These are phyloP conservation scores for Enteromius thamalakanensis DNA, from an alignment of 2,797 vertebrate genomes.

Conservation along the genomic window DNA sequence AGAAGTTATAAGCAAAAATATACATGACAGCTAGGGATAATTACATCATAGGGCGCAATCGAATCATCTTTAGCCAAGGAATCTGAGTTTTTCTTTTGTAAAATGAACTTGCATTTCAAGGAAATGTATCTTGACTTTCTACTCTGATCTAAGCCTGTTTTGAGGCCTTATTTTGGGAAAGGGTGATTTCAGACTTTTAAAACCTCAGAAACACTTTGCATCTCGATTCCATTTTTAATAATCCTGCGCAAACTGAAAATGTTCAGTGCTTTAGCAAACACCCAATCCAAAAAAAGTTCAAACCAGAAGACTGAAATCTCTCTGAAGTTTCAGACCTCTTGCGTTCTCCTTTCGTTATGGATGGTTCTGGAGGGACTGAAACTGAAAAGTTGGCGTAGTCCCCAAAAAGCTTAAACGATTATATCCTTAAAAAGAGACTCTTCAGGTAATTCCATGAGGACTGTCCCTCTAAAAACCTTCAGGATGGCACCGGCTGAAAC, in stretches of 20 bases:
- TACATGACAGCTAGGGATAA: not conserved
- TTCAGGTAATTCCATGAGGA: not conserved
- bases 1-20: not conserved
- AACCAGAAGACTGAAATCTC: not conserved
- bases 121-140: not conserved
- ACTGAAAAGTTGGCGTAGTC: not conserved
- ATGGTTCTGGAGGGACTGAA: not conserved
- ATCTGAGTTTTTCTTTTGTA: not conserved
- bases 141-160: not conserved
- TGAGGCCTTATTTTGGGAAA: not conserved
- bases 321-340: not conserved
- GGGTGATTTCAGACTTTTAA: not conserved
- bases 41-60: not conserved
- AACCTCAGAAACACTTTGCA: not conserved
- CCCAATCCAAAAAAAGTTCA: not conserved
- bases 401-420: not conserved
- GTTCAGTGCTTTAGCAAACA: not conserved
- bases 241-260: not conserved
- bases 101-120: not conserved
- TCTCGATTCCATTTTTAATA: not conserved
- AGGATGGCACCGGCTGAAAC: not conserved
- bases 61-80: not conserved
- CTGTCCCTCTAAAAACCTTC: not conserved
- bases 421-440: not conserved
- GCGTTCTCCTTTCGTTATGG: not conserved